phyloP scores from a whole-genome alignment of 53 echinoderm and acorn worm species.

The Astropecten irregularis region DNA sequence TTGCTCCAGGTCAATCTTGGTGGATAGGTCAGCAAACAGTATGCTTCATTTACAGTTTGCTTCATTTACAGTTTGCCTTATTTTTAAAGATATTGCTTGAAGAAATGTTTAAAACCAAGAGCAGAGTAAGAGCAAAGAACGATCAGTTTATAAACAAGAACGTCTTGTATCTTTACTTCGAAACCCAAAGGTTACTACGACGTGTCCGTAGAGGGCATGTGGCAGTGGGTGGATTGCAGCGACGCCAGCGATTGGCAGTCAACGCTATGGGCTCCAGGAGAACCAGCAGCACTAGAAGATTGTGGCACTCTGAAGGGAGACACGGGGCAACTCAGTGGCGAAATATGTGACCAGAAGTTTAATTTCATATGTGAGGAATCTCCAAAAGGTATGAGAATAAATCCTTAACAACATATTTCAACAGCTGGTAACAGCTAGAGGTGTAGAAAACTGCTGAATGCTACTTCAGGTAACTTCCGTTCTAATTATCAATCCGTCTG shows the following conservation, averaged over 20 bases:
- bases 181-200: slow-evolving; percentile 88
- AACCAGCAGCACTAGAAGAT: slow-evolving; percentile 72
- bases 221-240: slow-evolving; percentile 89
- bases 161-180: too few species aligned
- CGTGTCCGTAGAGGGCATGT: slow-evolving; percentile 73
- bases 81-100: too few species aligned
- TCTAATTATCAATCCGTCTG: not conserved
- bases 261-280: slow-evolving; percentile 72
- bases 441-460: not conserved
- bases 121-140: too few species aligned
- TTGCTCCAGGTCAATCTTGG: slow-evolving; percentile 49
- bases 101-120: too few species aligned
- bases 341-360: slow-evolving; percentile 59
- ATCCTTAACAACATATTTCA: not conserved
- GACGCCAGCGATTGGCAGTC: slow-evolving; percentile 69
- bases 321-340: slow-evolving; percentile 47
- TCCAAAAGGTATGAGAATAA: slow-evolving; percentile 65
- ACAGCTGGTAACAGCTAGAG: not conserved
- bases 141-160: too few species aligned
- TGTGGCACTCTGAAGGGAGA: slow-evolving; percentile 58
- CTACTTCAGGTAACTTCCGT: not conserved
- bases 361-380: slow-evolving; percentile 73
- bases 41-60: not conserved
- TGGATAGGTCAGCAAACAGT: slow-evolving; percentile 70
- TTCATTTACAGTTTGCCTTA: not conserved